Evolutionary conservation across 2,113 vertebrate species (phyloP).

Genomic region (Dasyprocta punctata): DNA sequence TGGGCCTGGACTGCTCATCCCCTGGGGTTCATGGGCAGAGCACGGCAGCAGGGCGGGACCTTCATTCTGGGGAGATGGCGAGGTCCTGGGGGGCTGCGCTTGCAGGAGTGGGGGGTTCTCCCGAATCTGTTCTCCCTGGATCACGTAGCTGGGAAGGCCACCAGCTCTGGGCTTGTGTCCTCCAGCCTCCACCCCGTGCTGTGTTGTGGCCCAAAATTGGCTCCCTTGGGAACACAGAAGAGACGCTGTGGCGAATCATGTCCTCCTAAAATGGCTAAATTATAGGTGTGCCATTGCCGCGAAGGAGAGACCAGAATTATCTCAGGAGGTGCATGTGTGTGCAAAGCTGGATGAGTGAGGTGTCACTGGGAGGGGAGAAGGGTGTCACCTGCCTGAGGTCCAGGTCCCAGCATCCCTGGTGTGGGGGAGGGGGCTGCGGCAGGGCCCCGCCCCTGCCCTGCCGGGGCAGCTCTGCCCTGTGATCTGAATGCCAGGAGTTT

Average conservation of each 20-base stretch:
- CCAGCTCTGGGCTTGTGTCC: background rate
- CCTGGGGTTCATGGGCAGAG: background rate
- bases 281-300: conserved; percentile 1
- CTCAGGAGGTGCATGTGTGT: background rate
- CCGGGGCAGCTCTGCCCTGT: background rate
- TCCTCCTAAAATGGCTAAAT: conserved; percentile 32
- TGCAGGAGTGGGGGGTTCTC: background rate
- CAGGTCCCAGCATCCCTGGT: background rate
- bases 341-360: background rate
- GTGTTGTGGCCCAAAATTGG: accelerated
- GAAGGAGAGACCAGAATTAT: conserved; percentile 1
- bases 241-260: background rate
- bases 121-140: background rate
- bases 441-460: background rate
- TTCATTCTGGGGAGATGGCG: background rate
- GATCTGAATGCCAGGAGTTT: background rate
- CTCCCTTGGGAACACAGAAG: background rate
- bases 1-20: background rate
- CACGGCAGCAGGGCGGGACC: background rate
- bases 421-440: background rate
- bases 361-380: background rate
- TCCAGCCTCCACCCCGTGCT: background rate
- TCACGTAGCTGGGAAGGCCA: too few species aligned
- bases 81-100: background rate
- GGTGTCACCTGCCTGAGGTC: background rate